Conservation (phyloP, 2,888 invertebrate genomes). For the Rutpela maculata region DNA sequence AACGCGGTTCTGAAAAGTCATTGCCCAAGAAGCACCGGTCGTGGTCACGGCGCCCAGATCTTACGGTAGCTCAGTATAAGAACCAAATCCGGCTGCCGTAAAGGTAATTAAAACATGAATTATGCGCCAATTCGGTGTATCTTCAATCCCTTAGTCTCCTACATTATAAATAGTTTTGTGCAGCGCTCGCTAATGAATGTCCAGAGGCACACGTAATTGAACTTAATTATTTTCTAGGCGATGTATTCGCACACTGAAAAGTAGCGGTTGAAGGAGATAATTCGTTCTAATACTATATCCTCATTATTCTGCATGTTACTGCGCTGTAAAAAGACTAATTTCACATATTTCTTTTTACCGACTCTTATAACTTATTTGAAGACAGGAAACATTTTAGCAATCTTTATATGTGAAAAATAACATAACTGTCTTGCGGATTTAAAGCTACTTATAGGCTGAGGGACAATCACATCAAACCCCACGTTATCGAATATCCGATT, state of each 20-base stretch:
- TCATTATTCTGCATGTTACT: not conserved
- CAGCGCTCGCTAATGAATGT: constrained; percentile 52
- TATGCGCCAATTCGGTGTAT: constrained; percentile 59
- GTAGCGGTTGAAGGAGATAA: not conserved
- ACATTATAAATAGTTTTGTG: constrained; percentile 56
- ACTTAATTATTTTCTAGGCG: constrained; percentile 51
- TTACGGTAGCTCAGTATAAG: constrained; percentile 43
- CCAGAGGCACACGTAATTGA: constrained; percentile 53
- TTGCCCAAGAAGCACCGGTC: constrained; percentile 48
- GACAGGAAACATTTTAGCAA: not conserved
- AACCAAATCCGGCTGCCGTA: constrained; percentile 45
- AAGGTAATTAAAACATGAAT: constrained; percentile 62
- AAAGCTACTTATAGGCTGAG: too few species aligned
- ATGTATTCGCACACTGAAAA: not conserved
- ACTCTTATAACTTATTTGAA: not conserved
- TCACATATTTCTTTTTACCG: not conserved
- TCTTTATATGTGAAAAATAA: too few species aligned
- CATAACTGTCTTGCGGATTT: too few species aligned
- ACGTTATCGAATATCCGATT: too few species aligned
- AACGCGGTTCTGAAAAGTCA: constrained; percentile 63
- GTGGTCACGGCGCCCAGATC: constrained; percentile 38
- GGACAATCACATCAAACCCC: too few species aligned
- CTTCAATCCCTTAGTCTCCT: constrained; percentile 51
- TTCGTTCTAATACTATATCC: not conserved
- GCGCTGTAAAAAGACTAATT: not conserved